These are phyloP conservation scores for Pseudeuparius sepicola DNA, from an alignment of 2,888 invertebrate species.

Conservation along the genomic window DNA sequence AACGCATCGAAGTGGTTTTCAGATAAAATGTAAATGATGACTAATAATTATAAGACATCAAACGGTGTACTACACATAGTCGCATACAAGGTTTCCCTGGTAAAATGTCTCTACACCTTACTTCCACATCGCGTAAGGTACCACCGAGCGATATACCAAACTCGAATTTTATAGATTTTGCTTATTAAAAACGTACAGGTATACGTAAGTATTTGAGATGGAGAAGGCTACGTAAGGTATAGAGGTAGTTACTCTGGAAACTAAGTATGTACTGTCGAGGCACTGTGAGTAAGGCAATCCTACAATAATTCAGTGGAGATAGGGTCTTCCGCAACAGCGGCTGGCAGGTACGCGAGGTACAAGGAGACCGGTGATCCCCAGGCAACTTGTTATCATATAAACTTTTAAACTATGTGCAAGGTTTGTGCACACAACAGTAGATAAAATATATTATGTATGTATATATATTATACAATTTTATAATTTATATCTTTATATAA, in stretches of 20 bases:
- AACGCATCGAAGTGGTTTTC: constrained; percentile 29
- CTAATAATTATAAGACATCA: constrained; percentile 32
- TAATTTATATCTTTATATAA: too few species aligned
- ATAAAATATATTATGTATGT: constrained; percentile 39
- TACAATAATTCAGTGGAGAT: constrained; percentile 62
- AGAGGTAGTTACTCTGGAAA: too few species aligned
- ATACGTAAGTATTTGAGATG: too few species aligned
- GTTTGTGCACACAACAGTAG: constrained; percentile 43
- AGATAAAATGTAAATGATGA: constrained; percentile 33
- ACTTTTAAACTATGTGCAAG: constrained; percentile 41
- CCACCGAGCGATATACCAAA: too few species aligned
- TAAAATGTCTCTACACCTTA: too few species aligned
- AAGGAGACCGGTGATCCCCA: constrained; percentile 15
- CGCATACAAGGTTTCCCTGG: too few species aligned
- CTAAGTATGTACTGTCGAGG: constrained; percentile 48
- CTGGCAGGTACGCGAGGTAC: constrained; percentile 30
- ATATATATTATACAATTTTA: constrained; percentile 36
- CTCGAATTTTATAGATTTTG: too few species aligned
- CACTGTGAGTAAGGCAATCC: constrained; percentile 77
- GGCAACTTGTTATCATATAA: constrained; percentile 28
- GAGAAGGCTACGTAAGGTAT: too few species aligned
- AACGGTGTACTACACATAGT: constrained; percentile 39
- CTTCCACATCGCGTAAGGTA: too few species aligned
- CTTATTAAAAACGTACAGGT: too few species aligned
- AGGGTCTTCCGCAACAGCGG: constrained; percentile 37